Conservation (phyloP, 2,113 vertebrate genomes). For the Chiloscyllium plagiosum region DNA sequence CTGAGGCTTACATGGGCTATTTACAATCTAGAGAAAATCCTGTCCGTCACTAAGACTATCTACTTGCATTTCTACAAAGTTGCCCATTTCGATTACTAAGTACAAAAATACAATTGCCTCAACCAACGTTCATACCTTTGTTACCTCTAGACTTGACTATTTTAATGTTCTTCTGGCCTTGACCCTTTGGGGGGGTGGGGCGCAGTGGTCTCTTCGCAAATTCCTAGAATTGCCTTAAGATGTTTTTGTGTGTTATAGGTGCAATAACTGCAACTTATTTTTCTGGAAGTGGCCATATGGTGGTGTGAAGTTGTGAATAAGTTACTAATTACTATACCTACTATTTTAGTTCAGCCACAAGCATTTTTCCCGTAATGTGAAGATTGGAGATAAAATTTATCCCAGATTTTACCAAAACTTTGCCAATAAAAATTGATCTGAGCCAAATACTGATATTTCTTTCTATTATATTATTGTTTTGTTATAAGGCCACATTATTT, state of each 20-base stretch:
- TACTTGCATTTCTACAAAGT: neutral
- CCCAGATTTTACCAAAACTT: neutral
- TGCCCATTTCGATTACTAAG: neutral
- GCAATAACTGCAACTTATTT: neutral
- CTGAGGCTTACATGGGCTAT: no score
- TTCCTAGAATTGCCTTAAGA: neutral
- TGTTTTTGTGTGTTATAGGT: neutral
- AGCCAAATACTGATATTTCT: neutral
- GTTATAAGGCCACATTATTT: neutral
- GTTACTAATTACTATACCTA: neutral
- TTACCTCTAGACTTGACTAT: neutral
- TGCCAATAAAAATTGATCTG: neutral
- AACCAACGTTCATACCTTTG: neutral
- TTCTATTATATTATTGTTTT: neutral
- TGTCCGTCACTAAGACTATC: neutral
- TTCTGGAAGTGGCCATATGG: neutral
- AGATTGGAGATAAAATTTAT: neutral
- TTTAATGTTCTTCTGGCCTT: neutral
- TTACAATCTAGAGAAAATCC: no score
- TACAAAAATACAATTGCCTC: neutral
- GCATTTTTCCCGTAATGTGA: neutral
- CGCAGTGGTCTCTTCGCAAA: neutral
- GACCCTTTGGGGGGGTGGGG: neutral
- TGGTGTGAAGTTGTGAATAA: neutral
- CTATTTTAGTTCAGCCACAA: neutral